phyloP scores from a whole-genome alignment of 2,797 vertebrate species.

The Coendou prehensilis region DNA sequence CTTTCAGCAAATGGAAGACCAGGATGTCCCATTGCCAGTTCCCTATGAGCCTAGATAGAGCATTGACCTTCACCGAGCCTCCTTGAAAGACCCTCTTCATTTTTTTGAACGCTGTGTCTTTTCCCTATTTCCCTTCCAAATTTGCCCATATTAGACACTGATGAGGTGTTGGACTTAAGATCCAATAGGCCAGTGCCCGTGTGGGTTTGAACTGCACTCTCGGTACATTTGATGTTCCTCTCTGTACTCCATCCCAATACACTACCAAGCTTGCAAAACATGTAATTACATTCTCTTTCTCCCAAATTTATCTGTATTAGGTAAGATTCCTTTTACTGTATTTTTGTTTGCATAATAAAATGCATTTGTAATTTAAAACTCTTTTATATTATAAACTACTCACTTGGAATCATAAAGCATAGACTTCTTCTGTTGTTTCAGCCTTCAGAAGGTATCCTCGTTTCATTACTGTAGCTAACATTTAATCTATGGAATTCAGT shows the following conservation, averaged over 20 bases:
- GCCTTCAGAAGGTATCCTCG: not conserved
- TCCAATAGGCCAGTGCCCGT: not conserved
- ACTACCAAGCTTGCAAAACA: not conserved
- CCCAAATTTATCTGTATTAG: not conserved
- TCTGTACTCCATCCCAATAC: not conserved
- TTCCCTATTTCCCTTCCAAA: slow-evolving; percentile 34
- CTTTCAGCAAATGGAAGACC: not conserved
- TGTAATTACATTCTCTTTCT: not conserved
- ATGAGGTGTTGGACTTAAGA: not conserved
- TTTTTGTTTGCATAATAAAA: slow-evolving; percentile 60
- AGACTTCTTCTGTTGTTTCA: slow-evolving; percentile 46
- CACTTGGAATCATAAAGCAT: not conserved
- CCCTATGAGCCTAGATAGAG: not conserved
- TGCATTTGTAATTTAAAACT: slow-evolving; percentile 39
- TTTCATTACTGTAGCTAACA: not conserved
- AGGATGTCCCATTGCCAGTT: not conserved
- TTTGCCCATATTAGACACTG: not conserved
- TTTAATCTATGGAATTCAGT: slow-evolving; percentile 51
- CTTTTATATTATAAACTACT: slow-evolving; percentile 24
- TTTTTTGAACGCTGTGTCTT: not conserved
- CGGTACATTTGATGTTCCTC: not conserved
- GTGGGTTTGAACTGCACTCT: not conserved
- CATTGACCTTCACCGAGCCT: slow-evolving; percentile 4
- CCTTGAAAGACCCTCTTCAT: not conserved
- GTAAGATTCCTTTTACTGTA: not conserved